A percentile compares a stretch with the other conserved stretches of the same genome.
Evolutionary conservation across 1,140 invertebrate species (phyloP).

Genomic region (Hesperophylax magnus): DNA sequence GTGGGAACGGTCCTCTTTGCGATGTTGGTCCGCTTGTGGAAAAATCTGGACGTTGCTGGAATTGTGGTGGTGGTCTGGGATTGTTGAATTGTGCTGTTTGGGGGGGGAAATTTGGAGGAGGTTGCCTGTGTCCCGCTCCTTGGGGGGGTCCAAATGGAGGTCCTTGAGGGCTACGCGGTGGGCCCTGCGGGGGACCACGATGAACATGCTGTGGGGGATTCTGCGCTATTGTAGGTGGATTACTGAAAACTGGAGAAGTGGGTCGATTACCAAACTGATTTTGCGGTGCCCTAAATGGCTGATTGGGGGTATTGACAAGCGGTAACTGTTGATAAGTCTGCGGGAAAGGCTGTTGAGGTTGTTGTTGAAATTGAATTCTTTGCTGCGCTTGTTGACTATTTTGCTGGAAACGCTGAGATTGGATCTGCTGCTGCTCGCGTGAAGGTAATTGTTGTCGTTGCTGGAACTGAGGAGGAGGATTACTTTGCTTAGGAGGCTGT

Average conservation of each 20-base stretch:
- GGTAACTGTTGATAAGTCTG: slow-evolving; percentile 65
- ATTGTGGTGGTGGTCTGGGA: slow-evolving; percentile 42
- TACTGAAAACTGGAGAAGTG: slow-evolving; percentile 52
- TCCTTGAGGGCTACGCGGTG: slow-evolving; percentile 61
- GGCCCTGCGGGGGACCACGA: slow-evolving; percentile 60
- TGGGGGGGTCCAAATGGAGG: slow-evolving; percentile 56
- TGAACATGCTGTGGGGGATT: slow-evolving; percentile 63
- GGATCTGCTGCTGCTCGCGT: slow-evolving; percentile 60
- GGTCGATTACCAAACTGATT: slow-evolving; percentile 54
- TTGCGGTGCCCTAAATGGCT: slow-evolving; percentile 62
- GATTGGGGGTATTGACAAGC: slow-evolving; percentile 63
- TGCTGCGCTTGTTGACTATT: slow-evolving; percentile 63
- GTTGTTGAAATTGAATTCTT: slow-evolving; percentile 68
- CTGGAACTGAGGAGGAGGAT: slow-evolving; percentile 44
- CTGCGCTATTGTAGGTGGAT: slow-evolving; percentile 59
- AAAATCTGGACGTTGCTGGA: slow-evolving; percentile 48
- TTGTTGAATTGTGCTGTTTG: slow-evolving; percentile 2
- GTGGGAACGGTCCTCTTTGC: slow-evolving; percentile 60
- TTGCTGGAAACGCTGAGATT: slow-evolving; percentile 51
- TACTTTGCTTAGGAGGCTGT: slow-evolving; percentile 59
- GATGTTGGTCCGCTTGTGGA: slow-evolving; percentile 43
- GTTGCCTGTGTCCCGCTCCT: slow-evolving; percentile 36
- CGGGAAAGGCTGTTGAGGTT: slow-evolving; percentile 67
- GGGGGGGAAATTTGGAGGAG: slow-evolving; percentile 46
- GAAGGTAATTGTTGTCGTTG: slow-evolving; percentile 59